A percentile compares a stretch with the other conserved stretches of the same genome.
phyloP scores from a whole-genome alignment of 2,113 vertebrate species.

The Bubalus kerabau region DNA sequence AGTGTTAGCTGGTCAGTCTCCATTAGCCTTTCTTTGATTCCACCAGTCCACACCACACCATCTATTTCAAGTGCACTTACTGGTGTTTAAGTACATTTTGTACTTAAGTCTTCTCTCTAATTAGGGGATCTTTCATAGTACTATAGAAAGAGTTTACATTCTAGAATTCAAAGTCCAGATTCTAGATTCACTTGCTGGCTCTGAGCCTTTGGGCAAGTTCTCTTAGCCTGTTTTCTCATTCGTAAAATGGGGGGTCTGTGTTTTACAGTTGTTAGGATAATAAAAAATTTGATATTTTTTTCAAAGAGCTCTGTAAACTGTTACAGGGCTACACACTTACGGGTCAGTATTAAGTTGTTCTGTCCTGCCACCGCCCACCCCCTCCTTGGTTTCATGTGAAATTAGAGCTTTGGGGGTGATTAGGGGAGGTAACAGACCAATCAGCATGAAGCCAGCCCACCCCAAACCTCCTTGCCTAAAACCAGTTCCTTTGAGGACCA shows the following conservation, averaged over 20 bases:
- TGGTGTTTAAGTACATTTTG: not conserved
- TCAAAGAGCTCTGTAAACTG: not conserved
- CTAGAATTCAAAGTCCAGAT: not conserved
- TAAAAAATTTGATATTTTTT: constrained; percentile 1
- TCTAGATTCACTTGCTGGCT: not conserved
- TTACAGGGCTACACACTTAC: not conserved
- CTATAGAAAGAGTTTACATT: not conserved
- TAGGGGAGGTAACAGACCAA: not conserved
- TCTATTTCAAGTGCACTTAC: not conserved
- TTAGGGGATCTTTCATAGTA: not conserved
- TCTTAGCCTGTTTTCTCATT: not conserved
- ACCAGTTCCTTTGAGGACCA: constrained; percentile 9
- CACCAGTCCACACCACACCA: not conserved
- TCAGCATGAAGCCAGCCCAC: not conserved
- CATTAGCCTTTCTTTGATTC: not conserved
- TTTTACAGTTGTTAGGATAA: not conserved
- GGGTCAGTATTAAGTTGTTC: not conserved
- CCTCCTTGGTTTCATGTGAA: constrained; percentile 20
- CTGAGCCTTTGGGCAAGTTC: not conserved
- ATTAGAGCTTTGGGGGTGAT: constrained; percentile 10
- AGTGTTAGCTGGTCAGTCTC: not conserved
- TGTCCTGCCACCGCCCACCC: not conserved
- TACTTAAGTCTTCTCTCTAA: not conserved
- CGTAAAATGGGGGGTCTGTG: not conserved
- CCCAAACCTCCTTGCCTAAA: constrained; percentile 26